Base-by-base conservation (phyloP, 2,113 vertebrate species). In the Macheiramphus alcinus region DNA sequence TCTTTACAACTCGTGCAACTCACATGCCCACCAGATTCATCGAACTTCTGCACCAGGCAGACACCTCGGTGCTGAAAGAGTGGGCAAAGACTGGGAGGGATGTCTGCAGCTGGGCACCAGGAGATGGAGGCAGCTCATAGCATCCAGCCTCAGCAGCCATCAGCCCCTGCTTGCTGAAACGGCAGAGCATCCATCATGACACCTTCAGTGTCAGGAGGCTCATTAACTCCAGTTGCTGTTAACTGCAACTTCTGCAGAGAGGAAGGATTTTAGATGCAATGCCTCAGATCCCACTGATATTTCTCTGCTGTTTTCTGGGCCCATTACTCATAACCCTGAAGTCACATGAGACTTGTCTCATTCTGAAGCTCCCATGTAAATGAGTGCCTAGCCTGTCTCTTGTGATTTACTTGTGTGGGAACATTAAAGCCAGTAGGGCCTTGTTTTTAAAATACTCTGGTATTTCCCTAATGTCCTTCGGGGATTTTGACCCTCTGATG, bases 391-490 rank as follows among this genome's bases (percentile, higher is more conserved):
- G 53, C 13, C 52, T 85, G 36, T 20, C 58, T 94, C 88, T 75
- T 72, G 31, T 73, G 80, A 91, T 85, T 79, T 92, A 34, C 65
- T 94, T 87, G 74, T 78, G 84, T 89, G 81, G 80, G 87, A 93
- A 91, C 70, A 68, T 76, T 81, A 85, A 92, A 94, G 80, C 48
- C 80, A 76, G 34, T 50, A 73, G 56, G 48, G 27, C 52, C 17
- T 67, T 94, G 36, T 53, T 73, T 66, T 83, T 74, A 6, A 21
- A 71, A 36, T 84, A 36, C 16, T 72, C 19, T 42, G 95, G 95
- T 95, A 96, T 97, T 97, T 96, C 96, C 96, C 97, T 90, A 66
- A 76, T 55, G 45, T 85, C 71, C 74, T 68, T 26, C 19, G 95
- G 94, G 96, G 95, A 95, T 97, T 97, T 97, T 93, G 91, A 78